A percentile compares a stretch with the other conserved stretches of the same genome.
Evolutionary conservation across 2,888 invertebrate genomes (phyloP).

Genomic region (Fragum sueziense): DNA sequence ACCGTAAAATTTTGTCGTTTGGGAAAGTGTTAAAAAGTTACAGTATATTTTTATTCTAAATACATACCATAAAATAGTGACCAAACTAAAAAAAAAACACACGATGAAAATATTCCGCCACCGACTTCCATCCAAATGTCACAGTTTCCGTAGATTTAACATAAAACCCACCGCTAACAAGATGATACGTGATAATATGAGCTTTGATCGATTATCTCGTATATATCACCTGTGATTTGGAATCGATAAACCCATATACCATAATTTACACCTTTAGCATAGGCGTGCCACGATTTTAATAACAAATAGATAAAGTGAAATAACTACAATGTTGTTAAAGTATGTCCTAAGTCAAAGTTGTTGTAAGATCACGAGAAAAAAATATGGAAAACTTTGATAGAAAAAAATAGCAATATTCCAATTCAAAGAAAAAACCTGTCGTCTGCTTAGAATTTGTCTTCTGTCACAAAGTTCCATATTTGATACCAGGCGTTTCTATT

Average conservation of each 20-base stretch:
- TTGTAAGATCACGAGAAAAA: too few relatives aligned
- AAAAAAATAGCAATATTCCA: neutral
- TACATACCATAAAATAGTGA: too few relatives aligned
- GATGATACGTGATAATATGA: neutral
- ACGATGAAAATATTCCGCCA: too few relatives aligned
- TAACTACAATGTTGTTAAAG: too few relatives aligned
- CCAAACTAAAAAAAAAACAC: too few relatives aligned
- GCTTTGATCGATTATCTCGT: neutral
- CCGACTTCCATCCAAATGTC: neutral
- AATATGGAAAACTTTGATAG: neutral
- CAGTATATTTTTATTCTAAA: too few relatives aligned
- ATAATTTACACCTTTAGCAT: neutral
- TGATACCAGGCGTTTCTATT: conserved; percentile 2
- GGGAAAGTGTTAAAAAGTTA: too few relatives aligned
- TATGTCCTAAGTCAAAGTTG: too few relatives aligned
- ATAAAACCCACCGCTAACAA: neutral
- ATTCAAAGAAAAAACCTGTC: neutral
- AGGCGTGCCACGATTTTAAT: too few relatives aligned
- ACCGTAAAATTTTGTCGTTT: too few relatives aligned
- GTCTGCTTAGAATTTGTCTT: neutral
- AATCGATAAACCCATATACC: neutral
- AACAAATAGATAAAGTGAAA: too few relatives aligned
- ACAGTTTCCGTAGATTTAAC: neutral
- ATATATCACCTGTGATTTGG: neutral
- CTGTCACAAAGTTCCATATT: neutral